phyloP scores from a whole-genome alignment of 1,140 invertebrate species.

The Hyphantria cunea region DNA sequence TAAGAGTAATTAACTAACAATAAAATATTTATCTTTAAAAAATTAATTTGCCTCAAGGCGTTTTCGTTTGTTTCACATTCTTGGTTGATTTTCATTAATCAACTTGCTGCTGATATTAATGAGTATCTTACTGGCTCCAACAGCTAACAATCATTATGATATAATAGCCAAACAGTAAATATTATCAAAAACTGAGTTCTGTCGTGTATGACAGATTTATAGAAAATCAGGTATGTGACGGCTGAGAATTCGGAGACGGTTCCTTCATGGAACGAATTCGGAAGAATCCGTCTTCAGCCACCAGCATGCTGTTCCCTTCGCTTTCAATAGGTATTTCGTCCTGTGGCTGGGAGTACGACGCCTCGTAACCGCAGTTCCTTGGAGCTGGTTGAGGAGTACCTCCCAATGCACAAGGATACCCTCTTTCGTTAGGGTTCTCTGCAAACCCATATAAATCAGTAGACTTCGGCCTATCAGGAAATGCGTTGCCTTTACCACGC shows the following conservation, averaged over 20 bases:
- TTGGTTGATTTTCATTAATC: neutral
- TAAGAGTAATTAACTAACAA: conserved; percentile 24
- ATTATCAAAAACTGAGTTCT: conserved; percentile 64
- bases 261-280: conserved; percentile 88
- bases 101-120: neutral
- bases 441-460: conserved; percentile 83
- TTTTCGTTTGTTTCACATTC: neutral
- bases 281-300: conserved; percentile 92
- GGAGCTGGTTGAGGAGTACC: conserved; percentile 61
- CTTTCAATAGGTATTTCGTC: conserved; percentile 64
- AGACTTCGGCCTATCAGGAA: conserved; percentile 78
- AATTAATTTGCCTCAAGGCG: conserved; percentile 9
- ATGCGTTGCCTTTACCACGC: conserved; percentile 66
- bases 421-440: conserved; percentile 80
- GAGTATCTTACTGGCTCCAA: conserved; percentile 3
- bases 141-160: conserved; percentile 6
- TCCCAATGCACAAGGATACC: conserved; percentile 58
- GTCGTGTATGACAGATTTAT: conserved; percentile 60
- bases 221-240: conserved; percentile 78
- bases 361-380: conserved; percentile 67
- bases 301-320: conserved; percentile 86
- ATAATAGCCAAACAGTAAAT: conserved; percentile 17
- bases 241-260: conserved; percentile 49
- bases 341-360: conserved; percentile 75
- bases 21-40: conserved; percentile 23